Conservation (phyloP, 2,113 vertebrate species). For the Phalacrocorax aristotelis region DNA sequence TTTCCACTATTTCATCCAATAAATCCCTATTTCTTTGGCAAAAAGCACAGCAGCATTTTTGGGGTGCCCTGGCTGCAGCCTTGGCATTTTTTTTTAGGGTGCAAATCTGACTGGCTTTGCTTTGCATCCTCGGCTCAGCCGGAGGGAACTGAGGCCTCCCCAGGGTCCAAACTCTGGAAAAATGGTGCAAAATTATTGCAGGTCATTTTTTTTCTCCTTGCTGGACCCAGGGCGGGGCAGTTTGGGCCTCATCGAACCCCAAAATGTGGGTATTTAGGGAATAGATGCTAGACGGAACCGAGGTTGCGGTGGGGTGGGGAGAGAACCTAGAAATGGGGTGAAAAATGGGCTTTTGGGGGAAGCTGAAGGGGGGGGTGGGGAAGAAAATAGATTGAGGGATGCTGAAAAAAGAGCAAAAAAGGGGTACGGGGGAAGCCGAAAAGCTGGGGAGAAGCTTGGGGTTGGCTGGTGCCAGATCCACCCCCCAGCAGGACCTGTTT, state of each 20-base stretch:
- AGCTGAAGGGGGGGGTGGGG: background rate
- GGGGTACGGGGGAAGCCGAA: fast-evolving
- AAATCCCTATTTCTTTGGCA: background rate
- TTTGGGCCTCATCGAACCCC: background rate
- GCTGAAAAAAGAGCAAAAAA: background rate
- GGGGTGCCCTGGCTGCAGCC: fast-evolving
- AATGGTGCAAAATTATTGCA: background rate
- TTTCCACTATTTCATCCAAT: fast-evolving
- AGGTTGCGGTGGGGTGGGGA: fast-evolving
- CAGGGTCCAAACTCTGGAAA: background rate
- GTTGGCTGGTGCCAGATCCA: background rate
- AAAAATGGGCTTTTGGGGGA: background rate
- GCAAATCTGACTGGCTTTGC: background rate
- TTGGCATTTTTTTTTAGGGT: background rate
- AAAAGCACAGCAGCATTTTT: background rate
- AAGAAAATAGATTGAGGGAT: background rate
- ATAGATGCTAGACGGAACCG: background rate
- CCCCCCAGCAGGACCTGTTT: background rate
- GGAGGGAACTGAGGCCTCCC: background rate
- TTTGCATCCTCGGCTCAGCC: background rate
- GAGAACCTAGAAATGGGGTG: background rate
- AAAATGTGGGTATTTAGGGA: background rate
- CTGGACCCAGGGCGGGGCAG: fast-evolving
- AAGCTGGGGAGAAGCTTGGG: background rate
- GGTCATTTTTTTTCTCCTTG: background rate